Conservation (phyloP, 1,140 invertebrate genomes). For the Trachymyrmex septentrionalis region DNA sequence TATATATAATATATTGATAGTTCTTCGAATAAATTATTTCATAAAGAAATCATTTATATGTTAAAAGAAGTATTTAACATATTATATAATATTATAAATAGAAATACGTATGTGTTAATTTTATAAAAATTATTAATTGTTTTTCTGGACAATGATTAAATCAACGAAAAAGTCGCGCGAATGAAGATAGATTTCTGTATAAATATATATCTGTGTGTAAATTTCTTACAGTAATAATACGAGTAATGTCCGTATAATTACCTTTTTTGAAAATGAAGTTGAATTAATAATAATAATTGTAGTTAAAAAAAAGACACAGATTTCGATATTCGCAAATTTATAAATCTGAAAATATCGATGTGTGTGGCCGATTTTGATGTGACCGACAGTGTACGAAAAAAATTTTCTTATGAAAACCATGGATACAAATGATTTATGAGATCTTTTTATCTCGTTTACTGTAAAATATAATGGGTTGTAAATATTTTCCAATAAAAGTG, state of each 20-base stretch:
- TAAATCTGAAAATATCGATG: background rate
- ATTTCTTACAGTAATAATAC: background rate
- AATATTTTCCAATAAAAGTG: conserved; percentile 9
- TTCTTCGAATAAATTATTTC: background rate
- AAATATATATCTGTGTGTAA: background rate
- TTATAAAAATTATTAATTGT: conserved; percentile 5
- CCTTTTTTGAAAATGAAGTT: background rate
- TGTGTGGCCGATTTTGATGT: background rate
- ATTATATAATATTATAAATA: background rate
- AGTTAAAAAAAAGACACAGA: background rate
- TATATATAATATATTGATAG: background rate
- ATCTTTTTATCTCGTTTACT: background rate
- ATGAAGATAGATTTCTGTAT: background rate
- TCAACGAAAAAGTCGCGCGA: background rate
- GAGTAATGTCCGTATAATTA: background rate
- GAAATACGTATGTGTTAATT: background rate
- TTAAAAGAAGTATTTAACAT: no score
- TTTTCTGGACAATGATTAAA: background rate
- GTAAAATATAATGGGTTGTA: conserved; percentile 5
- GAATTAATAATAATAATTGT: background rate
- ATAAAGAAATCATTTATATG: background rate
- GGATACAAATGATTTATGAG: background rate
- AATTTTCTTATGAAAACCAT: background rate
- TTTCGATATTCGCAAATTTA: background rate
- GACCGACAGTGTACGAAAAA: background rate